Evolutionary conservation across 1,140 invertebrate species (phyloP), one percentile per base, ranked within the genome.

Genomic region (Dryas iulia): DNA sequence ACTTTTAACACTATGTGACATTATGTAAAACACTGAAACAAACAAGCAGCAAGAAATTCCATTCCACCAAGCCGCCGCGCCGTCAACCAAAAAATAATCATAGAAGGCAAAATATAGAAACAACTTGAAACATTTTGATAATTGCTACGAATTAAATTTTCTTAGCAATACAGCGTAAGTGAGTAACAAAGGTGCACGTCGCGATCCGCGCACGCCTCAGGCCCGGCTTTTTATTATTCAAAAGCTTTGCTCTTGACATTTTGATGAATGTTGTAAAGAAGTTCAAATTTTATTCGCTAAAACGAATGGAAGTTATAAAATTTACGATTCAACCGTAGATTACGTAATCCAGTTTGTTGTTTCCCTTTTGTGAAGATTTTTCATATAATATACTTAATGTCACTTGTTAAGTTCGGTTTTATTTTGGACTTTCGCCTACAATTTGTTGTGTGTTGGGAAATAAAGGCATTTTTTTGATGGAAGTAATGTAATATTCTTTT

Each of bases 201-300:
- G 35, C 56, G 65, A 72, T 23, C 39, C 11, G 60, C 68, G 59
- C 52, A 69, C 61, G 64, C 69, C 59, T 24, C 14, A 58, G 68
- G 72, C 73, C 61, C 76, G 77, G 77, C 76, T 81, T 85, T 87
- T 85, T 89, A 87, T 89, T 87, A 89, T 89, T 89, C 85, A 89
- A 85, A 86, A 82, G 79, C 78, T 75, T 86, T 86, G 82, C 81
- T 72, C 82, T 66, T 83, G 85, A 87, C 83, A 83, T 76, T 78
- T 80, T 87, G 85, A 89, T 86, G 85, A 86, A 89, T 89, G 87
- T 82, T 86, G 75, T 83, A 87, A 85, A 82, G 83, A 85, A 85
- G 72, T 87, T 82, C 76, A 83, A 84, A 86, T 85, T 87, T 86
- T 87, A 89, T 89, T 86, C 77, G 74, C 73, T 71, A 77, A 82